Percentiles rank a stretch among this genome's conserved stretches.
Evolutionary conservation across 2,113 vertebrate genomes (phyloP).

Genomic region (Leucosticte australis): DNA sequence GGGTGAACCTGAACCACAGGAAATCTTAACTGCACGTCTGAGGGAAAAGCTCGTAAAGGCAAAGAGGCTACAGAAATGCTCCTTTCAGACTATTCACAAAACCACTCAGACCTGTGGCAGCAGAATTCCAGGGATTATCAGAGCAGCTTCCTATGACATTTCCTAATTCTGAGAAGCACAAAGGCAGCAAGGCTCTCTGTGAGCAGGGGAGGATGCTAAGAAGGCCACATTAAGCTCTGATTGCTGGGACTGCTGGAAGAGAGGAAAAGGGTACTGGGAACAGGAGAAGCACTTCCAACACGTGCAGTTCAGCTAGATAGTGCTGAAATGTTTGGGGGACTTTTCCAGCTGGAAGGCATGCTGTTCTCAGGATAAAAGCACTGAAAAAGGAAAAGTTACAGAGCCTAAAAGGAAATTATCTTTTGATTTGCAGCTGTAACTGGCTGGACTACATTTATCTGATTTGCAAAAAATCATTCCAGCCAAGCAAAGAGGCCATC

Average conservation of each 20-base stretch:
- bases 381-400: neutral
- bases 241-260: accelerated
- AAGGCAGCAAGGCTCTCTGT: neutral
- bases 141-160: neutral
- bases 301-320: accelerated
- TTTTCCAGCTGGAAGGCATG: neutral
- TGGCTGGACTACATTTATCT: neutral
- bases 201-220: neutral
- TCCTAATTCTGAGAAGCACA: neutral
- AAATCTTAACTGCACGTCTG: accelerated
- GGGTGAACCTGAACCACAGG: accelerated
- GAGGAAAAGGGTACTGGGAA: neutral
- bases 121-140: neutral
- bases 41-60: neutral
- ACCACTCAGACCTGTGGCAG: neutral
- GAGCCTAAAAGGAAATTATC: neutral
- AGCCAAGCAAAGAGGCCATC: neutral
- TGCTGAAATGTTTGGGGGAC: accelerated
- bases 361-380: neutral
- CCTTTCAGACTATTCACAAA: neutral
- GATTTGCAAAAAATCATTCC: neutral
- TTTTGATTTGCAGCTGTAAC: neutral
- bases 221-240: neutral
- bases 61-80: neutral
- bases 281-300: neutral